Base-by-base conservation (phyloP, 2,113 vertebrate genomes). In the Indicator maculatus region DNA sequence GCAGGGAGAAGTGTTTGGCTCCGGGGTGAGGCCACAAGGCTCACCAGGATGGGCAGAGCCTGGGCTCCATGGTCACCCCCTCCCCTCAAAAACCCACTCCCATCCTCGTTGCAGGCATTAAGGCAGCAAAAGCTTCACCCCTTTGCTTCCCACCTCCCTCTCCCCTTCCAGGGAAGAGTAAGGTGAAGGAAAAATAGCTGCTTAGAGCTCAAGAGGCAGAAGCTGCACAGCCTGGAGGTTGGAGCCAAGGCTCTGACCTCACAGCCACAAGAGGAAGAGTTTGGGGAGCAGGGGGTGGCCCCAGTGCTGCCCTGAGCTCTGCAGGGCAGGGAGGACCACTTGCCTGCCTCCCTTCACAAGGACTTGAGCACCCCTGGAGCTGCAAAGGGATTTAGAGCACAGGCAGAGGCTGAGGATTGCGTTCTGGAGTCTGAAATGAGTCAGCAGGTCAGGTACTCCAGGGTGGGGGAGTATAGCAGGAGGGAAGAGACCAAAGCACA, bases 131-230 rank as follows among this genome's bases (percentile, higher is more conserved):
- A 8, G 7, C 23, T 8, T 38, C 24, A 1, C 19, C 53, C 18
- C 28, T 83, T 44, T 2, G 3, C 23, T 26, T 36, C 36, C 28
- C 5, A 6, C 28, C 58, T 10, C 58, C n/a, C 56, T 11, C 28
- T 18, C 55, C 11, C 16, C 12, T 4, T 6, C 0, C 5, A 0
- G 1, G 5, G 10, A 38, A 38, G n/a, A 10, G n/a, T 19, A 55
- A n/a, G 23, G 11, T 31, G 4, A 39, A n/a, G 39, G 24, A 11
- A 2, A 63, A 55, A 38, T 4, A 53, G 2, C 12, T 6, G 39
- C 38, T 19, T 4, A 16, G n/a, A 59, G 20, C 12, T 8, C 0
- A 0, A 63, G 41, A 14, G 6, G 14, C 0, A 1, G 0, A 1
- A 63, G 30, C 1, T 70, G n/a, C 23, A 13, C 0, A 0, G 38